Percentiles rank a stretch among this genome's conserved stretches.
phyloP scores from a whole-genome alignment of 2,888 invertebrate genomes.

The Plagodis pulveraria region DNA sequence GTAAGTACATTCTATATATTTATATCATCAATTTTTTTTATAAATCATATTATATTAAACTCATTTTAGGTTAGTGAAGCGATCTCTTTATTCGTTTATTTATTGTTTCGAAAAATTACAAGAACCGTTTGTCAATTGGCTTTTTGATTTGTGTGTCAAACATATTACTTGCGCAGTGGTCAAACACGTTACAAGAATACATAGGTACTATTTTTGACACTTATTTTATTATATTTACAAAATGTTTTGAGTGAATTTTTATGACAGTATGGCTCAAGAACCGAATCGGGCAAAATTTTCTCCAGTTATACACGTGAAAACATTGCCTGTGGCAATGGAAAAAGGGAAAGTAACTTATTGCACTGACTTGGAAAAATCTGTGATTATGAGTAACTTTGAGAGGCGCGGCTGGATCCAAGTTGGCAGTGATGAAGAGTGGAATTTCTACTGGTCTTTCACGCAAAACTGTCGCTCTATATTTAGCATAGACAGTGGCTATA shows the following conservation, averaged over 20 bases:
- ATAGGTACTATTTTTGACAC: conserved; percentile 31
- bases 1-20: no score
- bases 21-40: no score
- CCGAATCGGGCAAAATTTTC: conserved; percentile 42
- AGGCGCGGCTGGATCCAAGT: conserved; percentile 95
- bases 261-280: conserved; percentile 45
- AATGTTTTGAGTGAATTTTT: conserved; percentile 6
- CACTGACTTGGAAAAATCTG: conserved; percentile 97
- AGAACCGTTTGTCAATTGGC: no score
- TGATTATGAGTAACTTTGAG: conserved; percentile 95
- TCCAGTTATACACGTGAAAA: conserved; percentile 45
- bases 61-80: no score
- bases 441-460: conserved; percentile 97
- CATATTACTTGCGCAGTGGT: no score
- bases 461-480: conserved; percentile 96
- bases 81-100: no score
- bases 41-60: no score
- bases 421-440: conserved; percentile 96
- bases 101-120: no score
- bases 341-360: conserved; percentile 77
- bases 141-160: no score
- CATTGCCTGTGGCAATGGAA: conserved; percentile 43
- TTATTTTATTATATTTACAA: conserved; percentile 20
- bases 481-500: conserved; percentile 95
- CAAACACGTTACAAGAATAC: not conserved